Evolutionary conservation across 2,113 vertebrate species (phyloP).

Genomic region (Pelmatolapia mariae): DNA sequence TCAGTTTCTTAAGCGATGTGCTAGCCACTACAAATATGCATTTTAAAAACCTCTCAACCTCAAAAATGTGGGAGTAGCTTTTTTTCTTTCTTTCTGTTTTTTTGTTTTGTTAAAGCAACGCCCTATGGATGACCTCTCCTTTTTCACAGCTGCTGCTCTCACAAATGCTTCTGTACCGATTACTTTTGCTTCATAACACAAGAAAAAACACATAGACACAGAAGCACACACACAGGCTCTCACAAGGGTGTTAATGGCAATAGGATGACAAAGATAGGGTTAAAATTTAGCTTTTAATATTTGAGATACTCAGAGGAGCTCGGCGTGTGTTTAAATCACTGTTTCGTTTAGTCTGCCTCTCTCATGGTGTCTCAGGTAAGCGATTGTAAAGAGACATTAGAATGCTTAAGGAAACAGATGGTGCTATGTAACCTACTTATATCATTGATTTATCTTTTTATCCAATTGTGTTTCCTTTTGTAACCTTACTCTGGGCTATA

Average conservation of each 20-base stretch:
- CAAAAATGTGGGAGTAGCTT: not conserved
- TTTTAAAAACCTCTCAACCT: not conserved
- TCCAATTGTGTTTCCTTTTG: slow-evolving; percentile 47
- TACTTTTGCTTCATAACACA: slow-evolving; percentile 7
- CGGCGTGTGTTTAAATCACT: slow-evolving; percentile 28
- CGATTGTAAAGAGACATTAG: slow-evolving; percentile 31
- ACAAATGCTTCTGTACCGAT: not conserved
- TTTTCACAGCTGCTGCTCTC: slow-evolving; percentile 14
- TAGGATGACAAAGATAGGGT: slow-evolving; percentile 84
- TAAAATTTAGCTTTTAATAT: slow-evolving; percentile 96
- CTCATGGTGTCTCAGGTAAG: not conserved
- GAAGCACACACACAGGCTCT: not conserved
- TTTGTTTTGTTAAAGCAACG: not conserved
- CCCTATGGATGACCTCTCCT: slow-evolving; percentile 22
- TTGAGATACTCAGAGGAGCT: slow-evolving; percentile 77
- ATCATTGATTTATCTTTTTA: slow-evolving; percentile 53
- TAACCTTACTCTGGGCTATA: slow-evolving; percentile 45
- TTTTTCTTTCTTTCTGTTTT: not conserved
- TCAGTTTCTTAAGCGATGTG: not conserved
- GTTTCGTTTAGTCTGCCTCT: not conserved
- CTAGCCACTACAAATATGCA: slow-evolving; percentile 1
- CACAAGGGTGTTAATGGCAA: slow-evolving; percentile 64
- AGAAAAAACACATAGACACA: not conserved
- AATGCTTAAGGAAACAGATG: slow-evolving; percentile 53
- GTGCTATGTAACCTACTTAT: slow-evolving; percentile 48